Percentiles rank a stretch among this genome's conserved stretches.
These are phyloP conservation scores for Epistrophella euchroma DNA, from an alignment of 2,888 invertebrate species.

Conservation along the genomic window DNA sequence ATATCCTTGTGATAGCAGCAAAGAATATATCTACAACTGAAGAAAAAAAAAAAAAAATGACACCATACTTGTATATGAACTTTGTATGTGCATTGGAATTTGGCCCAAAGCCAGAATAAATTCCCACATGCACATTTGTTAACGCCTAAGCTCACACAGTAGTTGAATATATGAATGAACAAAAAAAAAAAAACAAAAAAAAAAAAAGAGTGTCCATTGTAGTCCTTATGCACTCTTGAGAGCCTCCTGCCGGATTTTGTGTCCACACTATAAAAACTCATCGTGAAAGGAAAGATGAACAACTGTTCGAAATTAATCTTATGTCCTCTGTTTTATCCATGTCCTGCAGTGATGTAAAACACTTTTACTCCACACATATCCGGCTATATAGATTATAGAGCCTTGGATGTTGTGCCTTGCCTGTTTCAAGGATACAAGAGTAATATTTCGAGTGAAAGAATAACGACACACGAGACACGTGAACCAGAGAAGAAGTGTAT, in stretches of 20 bases:
- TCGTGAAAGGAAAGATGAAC: constrained; percentile 73
- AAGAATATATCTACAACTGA: constrained; percentile 5
- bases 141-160: constrained; percentile 67
- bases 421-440: constrained; percentile 31
- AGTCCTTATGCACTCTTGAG: not conserved
- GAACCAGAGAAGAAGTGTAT: constrained; percentile 42
- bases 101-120: constrained; percentile 74
- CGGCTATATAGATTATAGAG: not conserved
- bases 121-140: constrained; percentile 75
- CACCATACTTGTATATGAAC: constrained; percentile 28
- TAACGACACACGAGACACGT: constrained; percentile 70
- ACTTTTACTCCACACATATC: constrained; percentile 64
- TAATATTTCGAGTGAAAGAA: constrained; percentile 64
- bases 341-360: constrained; percentile 75
- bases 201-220: constrained; percentile 12
- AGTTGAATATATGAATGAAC: not conserved
- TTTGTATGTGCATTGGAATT: constrained; percentile 52
- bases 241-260: constrained; percentile 32
- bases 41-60: constrained; percentile 10
- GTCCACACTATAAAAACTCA: constrained; percentile 45
- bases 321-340: constrained; percentile 76
- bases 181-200: constrained; percentile 10
- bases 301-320: constrained; percentile 75
- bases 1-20: constrained; percentile 42
- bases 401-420: not conserved